Percentiles rank a stretch among this genome's conserved stretches.
Conservation (phyloP, 2,113 vertebrate genomes). For the Paralichthys olivaceus region DNA sequence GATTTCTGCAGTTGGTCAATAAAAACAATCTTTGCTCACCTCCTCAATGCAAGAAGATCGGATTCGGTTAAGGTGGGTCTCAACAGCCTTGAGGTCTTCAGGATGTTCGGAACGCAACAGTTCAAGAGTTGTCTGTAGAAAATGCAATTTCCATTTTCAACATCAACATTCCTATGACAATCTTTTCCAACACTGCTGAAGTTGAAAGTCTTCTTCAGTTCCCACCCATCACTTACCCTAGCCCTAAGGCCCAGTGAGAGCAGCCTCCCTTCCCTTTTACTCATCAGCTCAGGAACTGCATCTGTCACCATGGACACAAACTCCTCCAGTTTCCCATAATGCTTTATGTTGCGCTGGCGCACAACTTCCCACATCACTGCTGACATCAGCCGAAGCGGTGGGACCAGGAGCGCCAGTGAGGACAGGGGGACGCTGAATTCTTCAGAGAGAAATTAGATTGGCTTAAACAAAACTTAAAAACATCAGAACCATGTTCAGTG, state of each 20-base stretch:
- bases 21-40: slow-evolving; percentile 46
- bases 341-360: slow-evolving; percentile 74
- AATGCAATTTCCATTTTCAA: accelerated
- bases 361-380: slow-evolving; percentile 86
- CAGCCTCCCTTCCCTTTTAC: slow-evolving; percentile 85
- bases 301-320: slow-evolving; percentile 85
- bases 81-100: slow-evolving; percentile 81
- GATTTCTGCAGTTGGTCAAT: background rate
- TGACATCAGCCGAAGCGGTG: slow-evolving; percentile 82
- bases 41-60: slow-evolving; percentile 76
- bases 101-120: slow-evolving; percentile 81
- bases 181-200: background rate
- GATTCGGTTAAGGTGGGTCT: slow-evolving; percentile 79
- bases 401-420: slow-evolving; percentile 79
- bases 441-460: slow-evolving; percentile 32
- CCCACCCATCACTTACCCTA: slow-evolving; percentile 77
- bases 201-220: background rate
- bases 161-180: accelerated
- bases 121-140: slow-evolving; percentile 79
- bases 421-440: slow-evolving; percentile 79
- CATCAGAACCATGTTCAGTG: background rate
- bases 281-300: slow-evolving; percentile 85
- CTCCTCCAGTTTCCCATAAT: slow-evolving; percentile 86
- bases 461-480: slow-evolving; percentile 1
- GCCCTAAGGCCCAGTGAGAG: slow-evolving; percentile 87